Percentiles rank a stretch among this genome's conserved stretches.
Conservation (phyloP, 2,888 invertebrate genomes). For the Tachina grossa region DNA sequence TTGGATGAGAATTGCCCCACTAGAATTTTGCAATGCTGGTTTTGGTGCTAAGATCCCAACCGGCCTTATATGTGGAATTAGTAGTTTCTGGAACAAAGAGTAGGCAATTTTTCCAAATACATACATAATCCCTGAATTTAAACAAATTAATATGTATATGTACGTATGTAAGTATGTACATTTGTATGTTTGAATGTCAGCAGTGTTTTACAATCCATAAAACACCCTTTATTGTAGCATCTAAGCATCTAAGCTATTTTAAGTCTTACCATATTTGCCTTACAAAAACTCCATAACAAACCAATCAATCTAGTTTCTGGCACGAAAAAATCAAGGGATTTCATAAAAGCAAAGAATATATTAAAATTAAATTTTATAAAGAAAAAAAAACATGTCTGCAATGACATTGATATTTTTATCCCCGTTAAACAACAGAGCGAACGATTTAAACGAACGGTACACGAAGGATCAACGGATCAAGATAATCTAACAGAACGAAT, state of each 20-base stretch:
- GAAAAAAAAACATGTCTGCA: conserved; percentile 43
- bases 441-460: conserved; percentile 57
- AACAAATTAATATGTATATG: conserved; percentile 43
- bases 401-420: conserved; percentile 71
- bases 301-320: conserved; percentile 52
- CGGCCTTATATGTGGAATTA: no score
- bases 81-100: neutral
- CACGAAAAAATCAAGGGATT: conserved; percentile 41
- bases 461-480: conserved; percentile 80
- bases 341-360: conserved; percentile 27
- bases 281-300: conserved; percentile 34
- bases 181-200: conserved; percentile 11
- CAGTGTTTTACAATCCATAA: conserved; percentile 27
- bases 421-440: conserved; percentile 62
- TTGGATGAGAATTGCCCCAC: no score
- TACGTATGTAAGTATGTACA: neutral
- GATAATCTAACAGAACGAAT: conserved; percentile 77
- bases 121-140: conserved; percentile 44
- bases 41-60: no score
- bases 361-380: conserved; percentile 30
- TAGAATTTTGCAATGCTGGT: no score
- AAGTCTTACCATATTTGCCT: conserved; percentile 30
- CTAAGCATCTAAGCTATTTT: conserved; percentile 61
- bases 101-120: neutral
- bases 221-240: conserved; percentile 59